phyloP scores from a whole-genome alignment of 2,888 invertebrate species.

The Caenorhabditis sinica region DNA sequence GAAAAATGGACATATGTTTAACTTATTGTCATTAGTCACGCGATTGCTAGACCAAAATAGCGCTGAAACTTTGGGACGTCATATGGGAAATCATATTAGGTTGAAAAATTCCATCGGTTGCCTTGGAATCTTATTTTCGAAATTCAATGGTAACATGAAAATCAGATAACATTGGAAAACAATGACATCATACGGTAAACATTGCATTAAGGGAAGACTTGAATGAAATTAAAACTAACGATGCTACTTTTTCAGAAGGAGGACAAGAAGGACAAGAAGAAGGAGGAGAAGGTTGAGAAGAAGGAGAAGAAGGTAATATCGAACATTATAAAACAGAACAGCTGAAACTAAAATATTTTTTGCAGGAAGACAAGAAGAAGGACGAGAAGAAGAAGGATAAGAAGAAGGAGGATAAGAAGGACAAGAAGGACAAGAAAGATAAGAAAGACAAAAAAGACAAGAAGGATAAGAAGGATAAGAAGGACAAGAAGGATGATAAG shows the following conservation, averaged over 20 bases:
- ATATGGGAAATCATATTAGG: constrained; percentile 7
- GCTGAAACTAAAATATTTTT: not conserved
- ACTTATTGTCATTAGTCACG: constrained; percentile 28
- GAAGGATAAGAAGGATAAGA: constrained; percentile 66
- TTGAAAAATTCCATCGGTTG: constrained; percentile 16
- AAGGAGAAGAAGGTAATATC: constrained; percentile 57
- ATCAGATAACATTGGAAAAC: constrained; percentile 25
- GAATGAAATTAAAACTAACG: not conserved
- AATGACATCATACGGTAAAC: constrained; percentile 26
- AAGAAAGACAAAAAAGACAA: constrained; percentile 65
- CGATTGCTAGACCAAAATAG: constrained; percentile 27
- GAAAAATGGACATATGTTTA: constrained; percentile 8
- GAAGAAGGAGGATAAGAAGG: constrained; percentile 60
- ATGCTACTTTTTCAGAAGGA: constrained; percentile 50
- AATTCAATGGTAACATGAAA: not conserved
- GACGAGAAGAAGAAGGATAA: constrained; percentile 52
- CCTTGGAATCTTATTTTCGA: constrained; percentile 4
- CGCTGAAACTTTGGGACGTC: constrained; percentile 20
- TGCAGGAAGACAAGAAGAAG: constrained; percentile 55
- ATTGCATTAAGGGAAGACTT: not conserved
- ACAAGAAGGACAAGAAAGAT: constrained; percentile 65
- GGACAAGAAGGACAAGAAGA: constrained; percentile 64
- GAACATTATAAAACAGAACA: not conserved
- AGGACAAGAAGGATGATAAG: constrained; percentile 41
- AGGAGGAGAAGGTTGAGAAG: constrained; percentile 59